Base-by-base conservation (phyloP, 2,888 invertebrate genomes). In the Synanthedon vespiformis region DNA sequence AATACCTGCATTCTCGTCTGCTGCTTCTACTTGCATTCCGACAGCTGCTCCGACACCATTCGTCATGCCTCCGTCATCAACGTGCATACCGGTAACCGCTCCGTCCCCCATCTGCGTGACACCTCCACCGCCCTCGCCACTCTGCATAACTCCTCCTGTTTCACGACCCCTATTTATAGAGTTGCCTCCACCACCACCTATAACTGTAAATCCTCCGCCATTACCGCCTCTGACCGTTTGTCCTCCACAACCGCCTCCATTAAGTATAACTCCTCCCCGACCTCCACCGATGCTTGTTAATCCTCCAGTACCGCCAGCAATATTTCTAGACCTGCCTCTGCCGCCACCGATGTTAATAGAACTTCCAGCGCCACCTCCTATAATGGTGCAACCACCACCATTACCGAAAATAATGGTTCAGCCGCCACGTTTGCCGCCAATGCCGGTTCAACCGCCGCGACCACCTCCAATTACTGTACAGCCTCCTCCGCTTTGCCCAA, bases 391-490 rank as follows among this genome's bases (percentile, higher is more conserved):
- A 56, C 83, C 82, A 1, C 84, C 84, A 1, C 70, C 83, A 41
- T 52, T 82, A 22, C 77, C 78, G 0, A 78, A 75, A 53, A 63
- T 85, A 53, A 65, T 75, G 72, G 69, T 85, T 16, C 83, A 83
- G 56, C 80, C 80, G 11, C 85, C 85, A 3, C 68, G 78, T n/a
- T 54, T 79, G 40, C 78, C 84, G 1, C 78, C 83, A 2, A 67
- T 86, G 63, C 72, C 79, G 1, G 78, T 86, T 11, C 82, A 85
- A 55, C 72, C 83, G 3, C 85, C 85, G 0, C 68, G 77, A 2
- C 61, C 68, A 8, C 74, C 79, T 1, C 80, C 86, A 0, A 72
- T 86, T 62, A 76, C 76, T 68, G 70, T 86, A n/a, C 81, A 81
- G 57, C 80, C 78, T 4, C 83, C 83, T 4, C 53, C 62, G 0